Base-by-base conservation (phyloP, 1,140 invertebrate genomes). In the Drosophila nigromelanica region DNA sequence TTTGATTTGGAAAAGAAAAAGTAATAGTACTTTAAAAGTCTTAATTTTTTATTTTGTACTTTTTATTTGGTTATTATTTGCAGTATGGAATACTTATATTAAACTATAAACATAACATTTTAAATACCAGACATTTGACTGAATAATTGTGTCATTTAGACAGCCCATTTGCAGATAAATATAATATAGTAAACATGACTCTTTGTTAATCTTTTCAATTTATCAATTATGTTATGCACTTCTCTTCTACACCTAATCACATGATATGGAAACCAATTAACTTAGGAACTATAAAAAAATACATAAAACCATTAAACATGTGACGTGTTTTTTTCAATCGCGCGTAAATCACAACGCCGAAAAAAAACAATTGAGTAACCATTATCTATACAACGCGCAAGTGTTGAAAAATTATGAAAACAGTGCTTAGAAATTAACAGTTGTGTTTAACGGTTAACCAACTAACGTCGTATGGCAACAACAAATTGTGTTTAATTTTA, bases 401-500 rank as follows among this genome's bases (percentile, higher is more conserved):
- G 48, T 54, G n/a, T 62, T 64, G 51, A 64, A 50, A 47, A 73
- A 73, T 58, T 58, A 72, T 67, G 47, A 61, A 73, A 68, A 68
- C 63, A 68, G 56, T 55, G 71, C 43, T 69, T 47, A 48, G 33
- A 69, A 73, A 73, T 73, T 61, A 69, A 55, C 56, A 15, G 18
- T 43, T 50, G 27, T 52, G 15, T 24, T 35, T 45, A 33, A 59
- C 43, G 24, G 11, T 5, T 24, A 47, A 47, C 45, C 10, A 45
- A 45, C 5, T 27, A 5, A 5, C 27, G 27, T 27, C 5, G 24
- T 62, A 45, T 60, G 55, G 62, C 11, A 48, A 56, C 37, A 37
- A 50, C 62, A 80, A 71, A 75, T 68, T 80, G 81, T 81, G 81
- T 71, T 87, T 87, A 87, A 78, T 78, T 87, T 87, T 87, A 81